Evolutionary conservation across 2,113 vertebrate species (phyloP), one percentile per base, ranked within the genome.

Genomic region (Microtus pennsylvanicus): DNA sequence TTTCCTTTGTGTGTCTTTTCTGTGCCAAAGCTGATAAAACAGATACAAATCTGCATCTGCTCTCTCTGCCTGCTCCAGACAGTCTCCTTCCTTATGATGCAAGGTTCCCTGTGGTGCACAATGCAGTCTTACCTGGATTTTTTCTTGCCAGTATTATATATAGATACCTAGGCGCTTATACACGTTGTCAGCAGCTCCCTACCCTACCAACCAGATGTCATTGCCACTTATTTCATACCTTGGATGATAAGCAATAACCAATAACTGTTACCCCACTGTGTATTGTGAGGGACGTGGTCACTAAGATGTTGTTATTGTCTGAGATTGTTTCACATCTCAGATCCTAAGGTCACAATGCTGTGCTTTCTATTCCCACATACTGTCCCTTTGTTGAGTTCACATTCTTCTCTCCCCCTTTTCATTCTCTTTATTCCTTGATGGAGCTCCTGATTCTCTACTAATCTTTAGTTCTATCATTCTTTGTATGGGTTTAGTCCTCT

Each of bases 151-250:
- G 55, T 45, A 5, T 65, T 30, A 16, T 30, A 17, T 47, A 5
- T 30, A 67, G n/a, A 42, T 16, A 26, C 47, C 26, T 19, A 47
- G 26, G 13, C 9, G 7, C 45, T 78, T 50, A 33, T 8, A 45
- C 14, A 45, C 16, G 4, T 5, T 26, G 1, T 45, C 13, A 33
- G 4, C 10, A 30, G 28, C 4, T 86, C 24, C 5, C 1, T 14
- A 65, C 13, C 38, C 1, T 14, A 65, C 13, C 38, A 65, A 65
- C 38, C 4, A 45, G 14, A 45, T 42, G 58, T 5, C 24, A 5
- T 45, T 42, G 58, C 30, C 12, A 45, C 4, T 33, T 12, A 45
- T 45, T 86, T 65, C 14, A 11, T 42, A 67, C 3, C 8, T 33
- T 26, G 16, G 16, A 3, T 8, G 33, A 0, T 28, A 83, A 83